A percentile compares a stretch with the other conserved stretches of the same genome.
Evolutionary conservation across 2,888 invertebrate species (phyloP).

Genomic region (Pogonocherus hispidulus): DNA sequence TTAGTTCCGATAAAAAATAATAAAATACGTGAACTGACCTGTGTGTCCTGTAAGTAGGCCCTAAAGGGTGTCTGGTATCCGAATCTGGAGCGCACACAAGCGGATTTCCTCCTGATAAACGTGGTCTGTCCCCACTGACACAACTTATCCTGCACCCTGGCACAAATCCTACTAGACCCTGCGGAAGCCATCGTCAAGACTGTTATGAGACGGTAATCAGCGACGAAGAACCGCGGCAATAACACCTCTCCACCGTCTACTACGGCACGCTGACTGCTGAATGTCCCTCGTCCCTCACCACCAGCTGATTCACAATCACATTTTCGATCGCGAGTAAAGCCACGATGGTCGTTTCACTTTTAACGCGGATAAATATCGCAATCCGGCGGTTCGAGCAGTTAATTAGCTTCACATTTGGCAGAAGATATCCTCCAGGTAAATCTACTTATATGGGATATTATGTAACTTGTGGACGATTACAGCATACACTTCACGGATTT

Average conservation of each 20-base stretch:
- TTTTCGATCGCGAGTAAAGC: slow-evolving; percentile 27
- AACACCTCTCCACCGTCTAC: slow-evolving; percentile 54
- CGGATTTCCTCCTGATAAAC: slow-evolving; percentile 46
- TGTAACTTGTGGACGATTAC: slow-evolving; percentile 49
- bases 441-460: slow-evolving; percentile 37
- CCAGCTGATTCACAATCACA: slow-evolving; percentile 42
- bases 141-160: slow-evolving; percentile 85
- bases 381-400: slow-evolving; percentile 36
- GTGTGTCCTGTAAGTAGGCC: slow-evolving; percentile 38
- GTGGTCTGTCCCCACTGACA: slow-evolving; percentile 82
- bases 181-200: slow-evolving; percentile 87
- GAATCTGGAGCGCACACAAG: slow-evolving; percentile 78
- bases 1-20: neutral
- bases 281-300: slow-evolving; percentile 40
- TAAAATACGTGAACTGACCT: slow-evolving; percentile 35
- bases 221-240: slow-evolving; percentile 42
- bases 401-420: slow-evolving; percentile 43
- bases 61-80: slow-evolving; percentile 71
- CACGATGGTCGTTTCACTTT: slow-evolving; percentile 59
- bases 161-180: slow-evolving; percentile 86
- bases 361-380: slow-evolving; percentile 64
- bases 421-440: slow-evolving; percentile 52
- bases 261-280: slow-evolving; percentile 32
- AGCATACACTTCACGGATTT: neutral
- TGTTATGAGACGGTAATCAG: slow-evolving; percentile 72